These are phyloP conservation scores for Cecidostiba fungosa DNA, from an alignment of 2,888 invertebrate genomes.

Conservation along the genomic window DNA sequence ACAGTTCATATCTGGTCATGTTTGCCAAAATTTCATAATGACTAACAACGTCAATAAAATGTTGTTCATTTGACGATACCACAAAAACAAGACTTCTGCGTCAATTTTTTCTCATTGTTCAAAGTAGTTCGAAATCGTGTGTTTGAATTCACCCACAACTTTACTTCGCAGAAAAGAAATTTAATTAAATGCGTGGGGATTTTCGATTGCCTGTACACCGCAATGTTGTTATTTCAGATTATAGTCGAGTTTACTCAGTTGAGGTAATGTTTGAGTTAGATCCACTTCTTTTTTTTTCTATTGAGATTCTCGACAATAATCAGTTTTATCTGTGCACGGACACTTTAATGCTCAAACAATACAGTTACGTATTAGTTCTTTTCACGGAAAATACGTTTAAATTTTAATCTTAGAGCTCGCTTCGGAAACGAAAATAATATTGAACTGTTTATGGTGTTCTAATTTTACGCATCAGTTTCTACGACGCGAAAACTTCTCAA, in stretches of 20 bases:
- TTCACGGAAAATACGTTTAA: background rate
- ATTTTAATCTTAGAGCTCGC: background rate
- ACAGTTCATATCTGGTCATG: too few relatives aligned
- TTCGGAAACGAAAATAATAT: too few relatives aligned
- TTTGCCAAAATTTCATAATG: too few relatives aligned
- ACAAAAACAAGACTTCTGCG: too few relatives aligned
- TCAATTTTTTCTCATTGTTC: background rate
- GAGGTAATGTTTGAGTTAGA: background rate
- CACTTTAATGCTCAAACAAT: background rate
- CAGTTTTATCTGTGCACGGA: background rate
- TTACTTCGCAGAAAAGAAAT: background rate
- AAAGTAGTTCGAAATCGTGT: background rate
- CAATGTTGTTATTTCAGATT: background rate
- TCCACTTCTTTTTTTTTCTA: background rate
- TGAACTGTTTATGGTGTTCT: background rate
- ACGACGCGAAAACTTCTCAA: background rate
- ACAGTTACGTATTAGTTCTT: too few relatives aligned
- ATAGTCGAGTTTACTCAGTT: background rate
- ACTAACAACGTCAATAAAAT: too few relatives aligned
- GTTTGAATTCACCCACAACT: background rate
- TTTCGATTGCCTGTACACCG: background rate
- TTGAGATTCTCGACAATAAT: background rate
- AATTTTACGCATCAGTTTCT: background rate
- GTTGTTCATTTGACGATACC: too few relatives aligned
- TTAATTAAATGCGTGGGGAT: slow-evolving; percentile 5